Base-by-base conservation (phyloP, 2,888 invertebrate genomes). In the Nomada ferruginata region DNA sequence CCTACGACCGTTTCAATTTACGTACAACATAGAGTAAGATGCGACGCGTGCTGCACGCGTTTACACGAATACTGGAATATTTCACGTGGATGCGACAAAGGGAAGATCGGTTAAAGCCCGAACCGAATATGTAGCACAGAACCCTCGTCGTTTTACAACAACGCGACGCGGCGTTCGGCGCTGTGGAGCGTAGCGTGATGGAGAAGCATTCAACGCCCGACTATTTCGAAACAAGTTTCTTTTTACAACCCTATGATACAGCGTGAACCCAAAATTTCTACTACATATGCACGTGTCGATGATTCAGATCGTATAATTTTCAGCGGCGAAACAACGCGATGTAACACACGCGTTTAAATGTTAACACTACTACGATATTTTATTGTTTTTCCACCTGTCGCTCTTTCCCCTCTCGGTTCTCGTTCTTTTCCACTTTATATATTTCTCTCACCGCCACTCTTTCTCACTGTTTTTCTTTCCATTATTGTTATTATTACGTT, bases 1-100 rank as follows among this genome's bases (percentile, higher is more conserved):
- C 85, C 85, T 79, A 76, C 47, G 50, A 81, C 64, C 23, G 18
- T 71, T 70, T 73, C 65, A 61, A 55, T 57, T 59, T 74, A 63
- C 59, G 26, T 63, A 23, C 29, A 61, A 11, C 15, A 15, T 79
- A 82, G 63, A 18, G 47, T 71, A 73, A 64, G 55, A 47, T 47
- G 52, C 36, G 26, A 53, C 72, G 20, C n/a, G 7, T 11, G 13
- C 20, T 52, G 57, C 57, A 20, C 47, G 26, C 50, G 13, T 13
- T 72, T 73, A 76, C 65, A 1, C 15, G 71, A 42, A n/a, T 76
- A 71, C 50, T 65, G 53, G 7, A 29, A 50, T 63, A n/a, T 55
- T 36, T 68, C 36, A 26, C 13, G 36, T 50, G 63, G 13, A 65
- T 9, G 4, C 26, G 13, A 4, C 18, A 55, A 13, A 55, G 1